Conservation (phyloP, 2,888 invertebrate genomes). For the Ganaspis brasiliensis region DNA sequence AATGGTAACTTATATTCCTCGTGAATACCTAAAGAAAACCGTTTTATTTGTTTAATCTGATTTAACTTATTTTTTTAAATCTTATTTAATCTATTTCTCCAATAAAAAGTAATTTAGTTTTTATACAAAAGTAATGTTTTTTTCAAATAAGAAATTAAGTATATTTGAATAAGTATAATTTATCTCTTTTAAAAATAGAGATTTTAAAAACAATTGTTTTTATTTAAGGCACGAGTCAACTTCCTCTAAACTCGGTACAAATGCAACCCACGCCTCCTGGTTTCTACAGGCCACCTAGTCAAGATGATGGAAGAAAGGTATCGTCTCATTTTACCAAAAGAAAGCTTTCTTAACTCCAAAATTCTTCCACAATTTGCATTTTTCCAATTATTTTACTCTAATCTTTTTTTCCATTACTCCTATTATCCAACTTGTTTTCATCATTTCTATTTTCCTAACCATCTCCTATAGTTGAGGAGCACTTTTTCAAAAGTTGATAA, state of each 20-base stretch:
- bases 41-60: too few species aligned
- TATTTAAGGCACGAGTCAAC: constrained; percentile 79
- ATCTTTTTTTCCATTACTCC: too few species aligned
- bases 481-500: too few species aligned
- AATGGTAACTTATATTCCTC: not conserved
- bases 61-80: not conserved
- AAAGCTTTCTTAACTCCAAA: not conserved
- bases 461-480: too few species aligned
- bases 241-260: constrained; percentile 83
- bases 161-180: too few species aligned
- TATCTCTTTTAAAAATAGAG: too few species aligned
- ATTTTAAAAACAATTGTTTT: too few species aligned
- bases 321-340: constrained; percentile 47
- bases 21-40: not conserved
- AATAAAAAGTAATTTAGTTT: too few species aligned
- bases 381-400: too few species aligned
- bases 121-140: not conserved
- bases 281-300: constrained; percentile 82
- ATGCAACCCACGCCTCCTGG: constrained; percentile 82
- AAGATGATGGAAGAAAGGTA: constrained; percentile 84
- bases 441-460: too few species aligned
- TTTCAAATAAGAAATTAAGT: too few species aligned
- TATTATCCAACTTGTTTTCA: too few species aligned
- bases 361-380: constrained; percentile 19
- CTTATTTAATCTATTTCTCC: not conserved